Evolutionary conservation across 2,888 invertebrate genomes (phyloP), one percentile per base, ranked within the genome.

Genomic region (Noctuana brunneofusca): DNA sequence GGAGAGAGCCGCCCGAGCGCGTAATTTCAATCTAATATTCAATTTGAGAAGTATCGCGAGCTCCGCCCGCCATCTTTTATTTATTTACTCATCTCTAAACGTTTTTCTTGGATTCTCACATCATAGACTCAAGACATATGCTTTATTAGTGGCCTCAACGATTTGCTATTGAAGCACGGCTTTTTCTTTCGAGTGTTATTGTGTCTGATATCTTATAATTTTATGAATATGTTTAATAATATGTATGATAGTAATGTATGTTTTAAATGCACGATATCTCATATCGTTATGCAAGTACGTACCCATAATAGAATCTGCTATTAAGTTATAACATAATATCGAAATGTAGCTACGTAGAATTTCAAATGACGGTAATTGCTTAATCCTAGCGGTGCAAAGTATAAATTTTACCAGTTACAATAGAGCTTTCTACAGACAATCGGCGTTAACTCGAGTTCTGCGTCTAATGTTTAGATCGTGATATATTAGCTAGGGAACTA

Each of bases 21-120:
- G 87, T 90, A 89, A 90, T 89, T 90, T 83, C 91, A 90, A 90
- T 89, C 86, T 90, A 88, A 89, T 90, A 90, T 90, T 87, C 89
- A 88, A 88, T 89, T 89, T 88, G 82, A 87, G 83, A 84, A 84
- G 85, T 86, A 87, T 84, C 81, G 82, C 78, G 79, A 81, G 86
- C 76, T 83, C 74, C 75, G 73, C 73, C 78, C 78, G 80, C 77
- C 81, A 83, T 86, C 82, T 87, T 89, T 84, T 87, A 87, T 87
- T 85, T 87, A 85, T 87, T 78, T 82, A 80, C 78, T 81, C 71
- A 72, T 75, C 74, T 79, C 74, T 74, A 78, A 81, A 75, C 80
- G 77, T 80, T 81, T 82, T 77, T 75, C 76, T 75, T 73, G 79
- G 79, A 78, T 81, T 78, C 78, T 72, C 75, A 78, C 76, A 76